Base-by-base conservation (phyloP, 2,113 vertebrate species). In the Blennius ocellaris region DNA sequence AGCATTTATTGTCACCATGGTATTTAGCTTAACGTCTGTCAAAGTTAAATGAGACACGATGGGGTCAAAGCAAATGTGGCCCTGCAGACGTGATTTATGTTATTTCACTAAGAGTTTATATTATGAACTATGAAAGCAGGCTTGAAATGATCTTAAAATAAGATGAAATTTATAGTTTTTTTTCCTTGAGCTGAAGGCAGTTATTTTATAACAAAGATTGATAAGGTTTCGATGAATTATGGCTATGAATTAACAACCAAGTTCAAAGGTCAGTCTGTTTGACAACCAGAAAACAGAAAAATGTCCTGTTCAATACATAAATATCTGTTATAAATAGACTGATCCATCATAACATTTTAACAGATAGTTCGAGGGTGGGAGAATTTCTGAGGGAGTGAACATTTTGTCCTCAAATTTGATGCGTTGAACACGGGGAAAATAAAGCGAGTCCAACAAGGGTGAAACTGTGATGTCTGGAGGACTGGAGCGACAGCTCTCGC, bases 21-120 rank as follows among this genome's bases (percentile, higher is more conserved):
- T 84, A 83, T 89, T 91, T 91, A 76, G 70, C 54, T 58, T 62
- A 67, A 69, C 74, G 69, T 78, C 69, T 70, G 57, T 85, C 62
- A 82, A 53, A 69, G 69, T 89, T 75, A 82, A 83, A 75, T 60
- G 49, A 51, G 64, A 74, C 48, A 44, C 40, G 76, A 78, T 73
- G 47, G 56, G 40, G 63, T 69, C 56, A 67, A 48, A 67, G 11
- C 21, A 61, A 65, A 69, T 66, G 71, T 59, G 17, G 53, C 54
- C 1, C 11, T 57, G 16, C 39, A 60, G 56, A 11, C 51, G 41
- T 10, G 36, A 60, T 73, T 68, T 17, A n/a, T 77, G 68, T 70
- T 14, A 37, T 45, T n/a, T 50, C 43, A 14, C 53, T 39, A 7
- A n/a, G 21, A 44, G 14, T 11, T 68, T 66, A 12, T 52, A 37